Base-by-base conservation (phyloP, 2,113 vertebrate genomes). In the Panthera tigris region DNA sequence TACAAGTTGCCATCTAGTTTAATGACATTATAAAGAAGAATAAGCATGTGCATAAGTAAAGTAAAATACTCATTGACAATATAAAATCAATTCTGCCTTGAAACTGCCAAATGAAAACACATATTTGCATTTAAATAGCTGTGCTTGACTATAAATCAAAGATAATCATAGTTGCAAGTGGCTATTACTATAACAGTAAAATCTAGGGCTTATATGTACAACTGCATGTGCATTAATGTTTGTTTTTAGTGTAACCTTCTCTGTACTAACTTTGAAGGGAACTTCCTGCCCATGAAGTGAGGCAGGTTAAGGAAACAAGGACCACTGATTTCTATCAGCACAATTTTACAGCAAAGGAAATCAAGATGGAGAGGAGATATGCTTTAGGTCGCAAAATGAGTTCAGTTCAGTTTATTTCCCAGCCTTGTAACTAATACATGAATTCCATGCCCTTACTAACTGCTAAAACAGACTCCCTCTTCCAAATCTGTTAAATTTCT, bases 401-500 rank as follows among this genome's bases (percentile, higher is more conserved):
- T 96, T 98, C 90, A 96, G 76, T 90, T 97, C 80, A 92, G 90
- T 98, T 97, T 89, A 90, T 74, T 97, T 97, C n/a, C 79, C 31
- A 96, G 88, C 16, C 68, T 78, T 96, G 79, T 89, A 97, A 87
- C 85, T 96, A 97, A 94, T 94, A 97, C 74, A 91, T 95, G 97
- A 95, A 76, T 98, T 57, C 78, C 82, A 89, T 96, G 52, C 88
- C 95, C 94, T 92, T 96, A 80, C 79, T 97, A 94, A 79, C 76
- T 97, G 95, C 63, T 97, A 89, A 97, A 97, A 95, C 89, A 87
- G 79, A 95, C 93, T 97, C 81, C 94, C 81, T 98, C 96, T 98
- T 96, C 89, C 89, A 97, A 98, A 98, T 97, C 97, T 98, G 98
- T 97, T 97, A 98, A 95, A 98, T 93, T 97, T 98, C 97, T 98